Conservation (phyloP, 2,113 vertebrate species). For the Pelmatolapia mariae region DNA sequence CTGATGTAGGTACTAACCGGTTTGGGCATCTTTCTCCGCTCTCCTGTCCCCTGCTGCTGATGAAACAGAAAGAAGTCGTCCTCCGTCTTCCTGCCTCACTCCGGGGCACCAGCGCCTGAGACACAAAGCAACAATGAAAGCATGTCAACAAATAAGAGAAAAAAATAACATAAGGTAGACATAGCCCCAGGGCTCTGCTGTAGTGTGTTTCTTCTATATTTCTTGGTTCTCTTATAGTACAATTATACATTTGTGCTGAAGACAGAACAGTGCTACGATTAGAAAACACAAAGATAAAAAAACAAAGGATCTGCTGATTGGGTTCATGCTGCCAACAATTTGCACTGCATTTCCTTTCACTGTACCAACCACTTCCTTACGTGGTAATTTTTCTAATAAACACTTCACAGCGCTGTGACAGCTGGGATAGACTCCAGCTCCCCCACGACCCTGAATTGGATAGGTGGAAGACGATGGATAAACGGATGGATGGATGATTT, state of each 20-base stretch:
- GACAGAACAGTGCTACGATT: neutral
- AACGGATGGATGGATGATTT: neutral
- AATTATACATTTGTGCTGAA: neutral
- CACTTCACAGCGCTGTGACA: neutral
- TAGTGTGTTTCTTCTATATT: neutral
- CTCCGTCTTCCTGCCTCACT: conserved; percentile 38
- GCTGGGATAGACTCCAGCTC: neutral
- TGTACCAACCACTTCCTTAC: neutral
- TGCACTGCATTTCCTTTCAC: neutral
- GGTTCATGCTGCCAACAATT: neutral
- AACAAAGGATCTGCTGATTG: neutral
- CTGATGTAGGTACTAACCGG: conserved; percentile 34
- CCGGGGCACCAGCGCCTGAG: conserved; percentile 27
- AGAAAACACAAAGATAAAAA: neutral
- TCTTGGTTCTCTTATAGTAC: neutral
- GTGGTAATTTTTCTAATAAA: neutral
- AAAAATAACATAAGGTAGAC: neutral
- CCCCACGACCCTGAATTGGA: neutral
- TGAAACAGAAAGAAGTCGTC: conserved; percentile 49
- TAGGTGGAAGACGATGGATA: neutral
- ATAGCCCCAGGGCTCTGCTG: neutral
- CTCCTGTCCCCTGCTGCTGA: conserved; percentile 24
- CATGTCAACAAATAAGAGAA: neutral
- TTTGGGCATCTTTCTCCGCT: conserved; percentile 62
- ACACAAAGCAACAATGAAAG: neutral